Evolutionary conservation across 2,797 vertebrate species (phyloP).

Genomic region (Alosa sapidissima): DNA sequence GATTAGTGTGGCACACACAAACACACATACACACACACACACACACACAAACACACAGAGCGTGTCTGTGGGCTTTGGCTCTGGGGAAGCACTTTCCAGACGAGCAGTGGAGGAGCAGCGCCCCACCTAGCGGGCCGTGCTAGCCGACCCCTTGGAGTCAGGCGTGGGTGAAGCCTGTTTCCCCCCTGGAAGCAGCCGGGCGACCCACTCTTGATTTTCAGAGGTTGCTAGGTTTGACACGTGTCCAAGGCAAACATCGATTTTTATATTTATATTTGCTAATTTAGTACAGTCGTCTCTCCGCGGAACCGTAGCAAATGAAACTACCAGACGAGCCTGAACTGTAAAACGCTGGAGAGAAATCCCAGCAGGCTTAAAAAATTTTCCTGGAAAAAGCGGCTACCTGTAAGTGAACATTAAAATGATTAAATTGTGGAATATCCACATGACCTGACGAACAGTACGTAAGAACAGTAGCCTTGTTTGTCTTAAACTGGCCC

Average conservation of each 20-base stretch:
- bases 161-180: conserved; percentile 37
- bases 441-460: not conserved
- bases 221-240: conserved; percentile 7
- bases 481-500: conserved; percentile 1
- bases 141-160: conserved; percentile 34
- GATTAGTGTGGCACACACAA: conserved; percentile 4
- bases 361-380: not conserved
- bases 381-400: not conserved
- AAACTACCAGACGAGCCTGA: not conserved
- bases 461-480: not conserved
- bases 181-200: not conserved
- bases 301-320: not conserved
- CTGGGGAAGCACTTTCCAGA: conserved; percentile 29
- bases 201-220: conserved; percentile 45
- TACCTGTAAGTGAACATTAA: not conserved
- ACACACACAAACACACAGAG: not conserved
- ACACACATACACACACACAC: too few species aligned
- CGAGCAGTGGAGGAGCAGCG: not conserved
- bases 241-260: not conserved
- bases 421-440: conserved; percentile 18
- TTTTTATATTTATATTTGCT: conserved; percentile 17
- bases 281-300: conserved; percentile 14
- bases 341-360: not conserved
- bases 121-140: not conserved
- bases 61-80: conserved; percentile 1